Percentiles rank a stretch among this genome's conserved stretches.
phyloP scores from a whole-genome alignment of 2,797 vertebrate genomes.

The Chelidonichthys spinosus region DNA sequence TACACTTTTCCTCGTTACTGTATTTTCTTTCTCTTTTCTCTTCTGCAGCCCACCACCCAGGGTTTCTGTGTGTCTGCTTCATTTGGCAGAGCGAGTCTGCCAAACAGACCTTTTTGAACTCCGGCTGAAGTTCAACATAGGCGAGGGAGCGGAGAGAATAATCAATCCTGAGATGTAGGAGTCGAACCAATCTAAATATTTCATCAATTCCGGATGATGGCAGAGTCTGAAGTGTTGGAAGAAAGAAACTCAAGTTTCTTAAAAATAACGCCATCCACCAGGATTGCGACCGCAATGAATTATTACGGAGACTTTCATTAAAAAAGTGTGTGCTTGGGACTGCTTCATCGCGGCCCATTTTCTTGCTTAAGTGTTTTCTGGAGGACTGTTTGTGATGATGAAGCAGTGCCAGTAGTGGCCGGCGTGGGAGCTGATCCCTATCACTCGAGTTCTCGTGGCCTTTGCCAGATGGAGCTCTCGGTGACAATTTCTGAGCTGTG shows the following conservation, averaged over 20 bases:
- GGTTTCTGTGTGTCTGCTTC: slow-evolving; percentile 35
- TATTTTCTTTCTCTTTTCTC: slow-evolving; percentile 35
- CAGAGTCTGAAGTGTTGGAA: slow-evolving; percentile 30
- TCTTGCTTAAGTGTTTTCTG: slow-evolving; percentile 60
- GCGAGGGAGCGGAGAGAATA: slow-evolving; percentile 42
- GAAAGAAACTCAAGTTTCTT: slow-evolving; percentile 21
- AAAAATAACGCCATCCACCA: slow-evolving; percentile 41
- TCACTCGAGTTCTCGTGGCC: slow-evolving; percentile 68
- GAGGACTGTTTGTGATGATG: slow-evolving; percentile 60
- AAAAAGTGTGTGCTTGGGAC: slow-evolving; percentile 39
- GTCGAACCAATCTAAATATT: slow-evolving; percentile 70
- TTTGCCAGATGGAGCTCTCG: slow-evolving; percentile 65
- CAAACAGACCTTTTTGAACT: slow-evolving; percentile 71
- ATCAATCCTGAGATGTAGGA: slow-evolving; percentile 49
- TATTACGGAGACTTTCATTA: slow-evolving; percentile 64
- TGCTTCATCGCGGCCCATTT: slow-evolving; percentile 54
- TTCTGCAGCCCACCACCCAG: slow-evolving; percentile 42
- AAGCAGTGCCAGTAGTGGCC: slow-evolving; percentile 56
- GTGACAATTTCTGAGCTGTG: slow-evolving; percentile 48
- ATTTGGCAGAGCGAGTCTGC: slow-evolving; percentile 40
- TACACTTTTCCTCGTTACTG: slow-evolving; percentile 30
- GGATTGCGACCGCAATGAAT: slow-evolving; percentile 66
- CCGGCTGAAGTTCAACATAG: slow-evolving; percentile 51
- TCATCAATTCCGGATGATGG: slow-evolving; percentile 42
- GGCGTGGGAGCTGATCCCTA: slow-evolving; percentile 74